Evolutionary conservation across 1,140 invertebrate genomes (phyloP).

Genomic region (Drosophila navojoa): DNA sequence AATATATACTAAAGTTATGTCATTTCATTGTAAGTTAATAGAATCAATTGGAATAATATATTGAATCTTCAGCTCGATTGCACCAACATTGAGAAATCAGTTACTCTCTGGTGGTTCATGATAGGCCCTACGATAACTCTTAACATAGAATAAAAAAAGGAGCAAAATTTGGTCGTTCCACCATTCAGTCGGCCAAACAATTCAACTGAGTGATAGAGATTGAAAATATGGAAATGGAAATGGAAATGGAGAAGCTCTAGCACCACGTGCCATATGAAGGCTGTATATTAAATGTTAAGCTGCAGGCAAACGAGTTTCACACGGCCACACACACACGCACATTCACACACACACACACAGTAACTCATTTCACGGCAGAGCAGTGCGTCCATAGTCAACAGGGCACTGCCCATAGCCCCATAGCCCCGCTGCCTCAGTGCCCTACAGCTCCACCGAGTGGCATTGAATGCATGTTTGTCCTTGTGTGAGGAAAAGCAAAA

Average conservation of each 20-base stretch:
- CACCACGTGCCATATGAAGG: background rate
- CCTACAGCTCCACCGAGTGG: background rate
- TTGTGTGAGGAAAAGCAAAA: background rate
- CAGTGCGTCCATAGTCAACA: background rate
- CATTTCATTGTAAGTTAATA: too few relatives aligned
- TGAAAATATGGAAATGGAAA: conserved; percentile 2
- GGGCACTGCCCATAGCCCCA: background rate
- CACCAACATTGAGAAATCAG: too few relatives aligned
- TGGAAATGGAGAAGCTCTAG: background rate
- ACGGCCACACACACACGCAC: background rate
- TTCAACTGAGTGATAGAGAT: background rate
- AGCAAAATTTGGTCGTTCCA: background rate
- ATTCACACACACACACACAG: background rate
- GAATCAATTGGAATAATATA: too few relatives aligned
- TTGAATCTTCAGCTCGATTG: too few relatives aligned
- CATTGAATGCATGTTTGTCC: conserved; percentile 4
- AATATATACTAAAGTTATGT: too few relatives aligned
- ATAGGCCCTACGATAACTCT: too few relatives aligned
- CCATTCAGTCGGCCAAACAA: background rate
- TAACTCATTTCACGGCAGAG: background rate
- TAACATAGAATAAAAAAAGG: too few relatives aligned
- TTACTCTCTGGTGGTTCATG: too few relatives aligned
- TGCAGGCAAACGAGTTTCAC: conserved; percentile 3
- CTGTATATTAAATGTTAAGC: conserved; percentile 12
- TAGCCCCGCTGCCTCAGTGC: too few relatives aligned